Conservation (phyloP, 2,888 invertebrate species). For the Cosmopolites sordidus region DNA sequence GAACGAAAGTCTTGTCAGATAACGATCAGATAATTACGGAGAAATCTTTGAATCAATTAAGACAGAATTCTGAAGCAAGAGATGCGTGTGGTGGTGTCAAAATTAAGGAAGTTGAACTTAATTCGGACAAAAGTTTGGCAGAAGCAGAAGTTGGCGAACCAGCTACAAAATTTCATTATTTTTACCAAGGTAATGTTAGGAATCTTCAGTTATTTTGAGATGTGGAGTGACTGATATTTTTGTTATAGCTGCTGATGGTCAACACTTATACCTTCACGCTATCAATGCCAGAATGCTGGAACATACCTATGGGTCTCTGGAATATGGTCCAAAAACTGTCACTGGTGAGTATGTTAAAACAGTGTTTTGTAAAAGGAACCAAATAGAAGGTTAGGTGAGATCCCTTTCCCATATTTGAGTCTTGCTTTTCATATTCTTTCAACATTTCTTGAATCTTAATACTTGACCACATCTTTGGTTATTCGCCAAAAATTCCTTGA, state of each 20-base stretch:
- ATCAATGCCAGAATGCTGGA: conserved; percentile 87
- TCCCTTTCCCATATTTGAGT: too few relatives aligned
- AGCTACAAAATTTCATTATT: conserved; percentile 62
- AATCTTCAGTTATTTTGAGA: background rate
- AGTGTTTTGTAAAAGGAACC: too few relatives aligned
- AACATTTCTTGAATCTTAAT: too few relatives aligned
- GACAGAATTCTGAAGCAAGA: background rate
- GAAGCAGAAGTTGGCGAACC: conserved; percentile 8
- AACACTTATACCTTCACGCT: conserved; percentile 86
- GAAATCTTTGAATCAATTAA: background rate
- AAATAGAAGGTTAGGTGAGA: too few relatives aligned
- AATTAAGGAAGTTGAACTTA: background rate
- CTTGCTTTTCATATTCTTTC: too few relatives aligned
- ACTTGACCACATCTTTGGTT: too few relatives aligned
- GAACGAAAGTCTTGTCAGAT: conserved; percentile 40
- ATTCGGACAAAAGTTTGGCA: too few relatives aligned
- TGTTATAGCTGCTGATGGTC: conserved; percentile 80
- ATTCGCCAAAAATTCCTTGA: too few relatives aligned
- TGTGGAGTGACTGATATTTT: background rate
- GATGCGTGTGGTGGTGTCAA: background rate
- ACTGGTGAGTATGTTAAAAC: conserved; percentile 58
- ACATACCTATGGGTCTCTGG: conserved; percentile 77
- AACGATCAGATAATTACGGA: background rate
- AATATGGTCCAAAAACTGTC: conserved; percentile 69
- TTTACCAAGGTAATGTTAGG: conserved; percentile 72